Evolutionary conservation across 2,888 invertebrate species (phyloP).

Genomic region (Pinctada fucata): DNA sequence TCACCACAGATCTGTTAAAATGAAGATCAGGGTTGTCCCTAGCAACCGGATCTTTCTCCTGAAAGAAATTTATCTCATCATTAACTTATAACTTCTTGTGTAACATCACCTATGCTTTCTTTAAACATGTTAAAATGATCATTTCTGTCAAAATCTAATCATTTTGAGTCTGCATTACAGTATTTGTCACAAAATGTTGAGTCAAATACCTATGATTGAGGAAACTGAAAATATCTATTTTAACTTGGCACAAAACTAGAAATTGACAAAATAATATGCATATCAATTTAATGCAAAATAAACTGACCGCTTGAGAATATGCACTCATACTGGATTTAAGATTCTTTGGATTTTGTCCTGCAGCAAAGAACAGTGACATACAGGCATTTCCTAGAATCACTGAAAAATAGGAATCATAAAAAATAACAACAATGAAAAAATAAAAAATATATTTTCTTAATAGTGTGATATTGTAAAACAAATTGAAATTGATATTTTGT

Average conservation of each 20-base stretch:
- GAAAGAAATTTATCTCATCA: constrained; percentile 39
- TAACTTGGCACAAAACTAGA: too few relatives aligned
- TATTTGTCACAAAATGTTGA: too few relatives aligned
- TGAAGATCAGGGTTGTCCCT: constrained; percentile 87
- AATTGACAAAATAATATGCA: too few relatives aligned
- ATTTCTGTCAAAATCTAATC: too few relatives aligned
- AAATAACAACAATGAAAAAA: neutral
- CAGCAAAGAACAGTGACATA: constrained; percentile 87
- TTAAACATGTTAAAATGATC: too few relatives aligned
- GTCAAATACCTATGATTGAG: too few relatives aligned
- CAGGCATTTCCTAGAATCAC: constrained; percentile 89
- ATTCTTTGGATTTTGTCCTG: constrained; percentile 84
- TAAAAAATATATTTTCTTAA: neutral
- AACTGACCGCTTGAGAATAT: constrained; percentile 86
- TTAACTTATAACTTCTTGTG: neutral
- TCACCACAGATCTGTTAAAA: constrained; percentile 90
- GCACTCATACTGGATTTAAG: constrained; percentile 87
- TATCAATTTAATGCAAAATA: too few relatives aligned
- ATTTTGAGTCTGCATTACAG: too few relatives aligned
- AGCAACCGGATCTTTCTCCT: constrained; percentile 85
- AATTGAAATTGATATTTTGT: too few relatives aligned
- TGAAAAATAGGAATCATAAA: constrained; percentile 55
- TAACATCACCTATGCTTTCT: too few relatives aligned
- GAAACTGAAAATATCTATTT: too few relatives aligned
- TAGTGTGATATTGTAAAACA: too few relatives aligned